Base-by-base conservation (phyloP, 2,113 vertebrate genomes). In the Thamnophis sirtalis region DNA sequence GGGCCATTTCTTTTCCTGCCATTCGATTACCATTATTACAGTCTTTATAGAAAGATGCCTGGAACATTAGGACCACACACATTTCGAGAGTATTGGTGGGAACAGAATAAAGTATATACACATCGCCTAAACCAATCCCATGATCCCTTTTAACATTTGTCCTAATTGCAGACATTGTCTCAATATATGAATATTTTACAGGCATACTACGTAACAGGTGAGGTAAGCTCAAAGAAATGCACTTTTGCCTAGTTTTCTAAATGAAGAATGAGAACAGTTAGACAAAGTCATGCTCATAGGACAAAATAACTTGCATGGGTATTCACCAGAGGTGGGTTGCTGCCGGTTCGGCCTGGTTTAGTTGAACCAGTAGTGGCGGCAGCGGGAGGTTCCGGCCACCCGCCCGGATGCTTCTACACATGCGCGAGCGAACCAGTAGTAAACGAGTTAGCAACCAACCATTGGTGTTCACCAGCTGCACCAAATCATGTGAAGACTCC, bases 21-120 rank as follows among this genome's bases (percentile, higher is more conserved):
- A 86, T 50, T 86, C 5, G 5, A 51, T 86, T 86, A 50, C 21
- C 0, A 0, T 19, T 84, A 50, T 88, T 56, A 80, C 28, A 22
- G 56, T 63, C 24, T 86, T 89, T 33, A 58, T 58, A 48, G 84
- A 89, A 55, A 54, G 84, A 89, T 84, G 22, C 54, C 55, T 60
- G 54, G 48, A 60, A 63, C 73, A 85, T 33, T 63, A n/a, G 49
- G 26, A 50, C 22, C 17, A 63, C 26, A 51, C 24, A 50, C 22
- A 7, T 88, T 89, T 85, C 48, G 28, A 22, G 73, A 51, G 22
- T 48, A 54, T 73, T 73, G 68, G 49, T 48, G 60, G 54, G 60
- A 55, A 48, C 86, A 50, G 43, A 92, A 48, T 49, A 38, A 84
- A 92, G 84, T 21, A 53, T 22, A 53, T 49, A 85, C 48, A 54